Conservation (phyloP, 2,113 vertebrate genomes). For the Grammomys surdaster region DNA sequence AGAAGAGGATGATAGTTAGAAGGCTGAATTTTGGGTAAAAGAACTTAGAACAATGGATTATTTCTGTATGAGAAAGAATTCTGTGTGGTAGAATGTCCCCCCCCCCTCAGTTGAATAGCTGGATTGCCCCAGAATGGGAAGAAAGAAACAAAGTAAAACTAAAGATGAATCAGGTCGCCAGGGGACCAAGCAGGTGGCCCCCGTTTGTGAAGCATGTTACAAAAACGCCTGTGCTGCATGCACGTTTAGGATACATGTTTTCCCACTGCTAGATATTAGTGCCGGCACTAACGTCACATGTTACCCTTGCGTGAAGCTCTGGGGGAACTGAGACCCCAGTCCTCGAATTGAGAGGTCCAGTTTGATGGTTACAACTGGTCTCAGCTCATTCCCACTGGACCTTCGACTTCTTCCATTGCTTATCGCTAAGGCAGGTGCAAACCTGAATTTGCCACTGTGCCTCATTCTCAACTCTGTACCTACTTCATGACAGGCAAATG, state of each 20-base stretch:
- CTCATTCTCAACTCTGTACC: background rate
- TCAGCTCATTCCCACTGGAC: background rate
- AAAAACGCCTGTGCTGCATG: background rate
- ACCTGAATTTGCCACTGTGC: background rate
- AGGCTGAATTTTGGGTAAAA: no score
- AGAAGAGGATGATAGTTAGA: background rate
- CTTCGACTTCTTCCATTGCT: background rate
- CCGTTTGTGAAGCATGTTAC: background rate
- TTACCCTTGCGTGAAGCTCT: background rate
- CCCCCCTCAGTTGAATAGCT: background rate
- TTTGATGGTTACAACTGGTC: background rate
- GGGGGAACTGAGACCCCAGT: background rate
- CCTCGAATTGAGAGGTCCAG: background rate
- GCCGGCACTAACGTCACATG: no score
- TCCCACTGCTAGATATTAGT: background rate
- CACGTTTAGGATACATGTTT: no score
- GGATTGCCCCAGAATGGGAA: background rate
- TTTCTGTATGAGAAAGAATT: background rate
- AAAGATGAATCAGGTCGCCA: background rate
- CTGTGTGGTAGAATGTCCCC: background rate
- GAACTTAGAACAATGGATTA: background rate
- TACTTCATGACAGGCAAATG: background rate
- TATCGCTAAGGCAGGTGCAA: background rate
- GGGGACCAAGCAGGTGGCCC: background rate
- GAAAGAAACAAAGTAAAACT: background rate